Base-by-base conservation (phyloP, 2,888 invertebrate genomes). In the Cylloceria caligata region DNA sequence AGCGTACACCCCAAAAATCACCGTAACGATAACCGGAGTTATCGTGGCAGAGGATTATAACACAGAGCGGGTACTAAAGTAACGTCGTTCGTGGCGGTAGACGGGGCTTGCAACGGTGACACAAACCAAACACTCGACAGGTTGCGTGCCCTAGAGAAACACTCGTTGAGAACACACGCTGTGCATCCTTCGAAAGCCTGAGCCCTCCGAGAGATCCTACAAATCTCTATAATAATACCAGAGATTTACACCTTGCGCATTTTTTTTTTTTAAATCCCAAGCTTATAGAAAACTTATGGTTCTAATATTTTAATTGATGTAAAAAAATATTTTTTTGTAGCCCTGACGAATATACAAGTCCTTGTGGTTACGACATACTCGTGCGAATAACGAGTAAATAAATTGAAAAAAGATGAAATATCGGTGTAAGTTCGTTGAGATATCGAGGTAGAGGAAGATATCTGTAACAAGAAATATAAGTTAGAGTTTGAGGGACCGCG, bases 41-140 rank as follows among this genome's bases (percentile, higher is more conserved):
- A 68, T 55, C 67, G 79, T 27, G 19, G 71, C 60, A 30, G 34
- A 62, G 82, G 72, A 79, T 82, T 79, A 79, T 19, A 47, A 68
- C 52, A 42, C 52, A 42, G 47, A 60, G 65, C 39, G 65, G 30
- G 62, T 3, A 69, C 52, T 57, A 45, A 36, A 78, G 74, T 79
- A 71, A 47, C 74, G 67, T 60, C 57, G 34, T 21, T 57, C 34
- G 57, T 75, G 55, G 39, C n/a, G 45, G 30, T 55, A 16, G 45
- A 16, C 45, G 55, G 27, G 24, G 16, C 68, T 68, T 36, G 57
- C n/a, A 49, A 65, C 42, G 74, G 13, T 79, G 79, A 75, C 60
- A 11, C 84, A 87, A 88, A 87, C 84, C 84, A 91, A 91, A 90
- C 90, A 91, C 91, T 91, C 86, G 89, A 90, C 88, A 86, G 87